Percentiles rank a stretch among this genome's conserved stretches.
These are phyloP conservation scores for Dicranocentrus wangi DNA, from an alignment of 2,888 invertebrate genomes.

Conservation along the genomic window DNA sequence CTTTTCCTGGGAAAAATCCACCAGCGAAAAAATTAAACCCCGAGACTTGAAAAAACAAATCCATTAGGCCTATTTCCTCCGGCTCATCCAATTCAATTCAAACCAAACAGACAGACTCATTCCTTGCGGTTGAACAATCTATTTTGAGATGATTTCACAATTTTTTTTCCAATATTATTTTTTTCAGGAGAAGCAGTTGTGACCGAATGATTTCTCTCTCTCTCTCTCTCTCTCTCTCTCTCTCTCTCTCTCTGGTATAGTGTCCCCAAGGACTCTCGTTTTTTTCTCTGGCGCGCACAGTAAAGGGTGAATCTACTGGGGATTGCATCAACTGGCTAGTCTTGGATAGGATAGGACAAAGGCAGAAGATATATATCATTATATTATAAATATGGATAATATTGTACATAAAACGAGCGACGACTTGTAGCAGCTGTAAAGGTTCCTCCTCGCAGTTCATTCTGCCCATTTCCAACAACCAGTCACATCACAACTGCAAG, in stretches of 20 bases:
- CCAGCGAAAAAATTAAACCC: too few relatives aligned
- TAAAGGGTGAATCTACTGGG: neutral
- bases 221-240: neutral
- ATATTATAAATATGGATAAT: neutral
- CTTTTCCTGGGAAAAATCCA: too few relatives aligned
- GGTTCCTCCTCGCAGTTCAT: neutral
- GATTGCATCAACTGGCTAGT: neutral
- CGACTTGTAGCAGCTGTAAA: too few relatives aligned
- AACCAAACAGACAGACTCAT: neutral
- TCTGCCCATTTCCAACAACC: neutral
- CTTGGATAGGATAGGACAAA: neutral
- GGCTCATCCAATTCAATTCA: neutral
- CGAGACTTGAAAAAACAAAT: too few relatives aligned
- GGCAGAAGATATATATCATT: too few relatives aligned
- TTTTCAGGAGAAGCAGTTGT: neutral
- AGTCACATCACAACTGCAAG: neutral
- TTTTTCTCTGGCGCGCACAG: neutral
- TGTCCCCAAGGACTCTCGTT: slow-evolving; percentile 42
- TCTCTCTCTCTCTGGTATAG: neutral
- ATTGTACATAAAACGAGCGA: neutral
- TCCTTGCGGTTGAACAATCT: neutral
- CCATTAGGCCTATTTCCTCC: too few relatives aligned
- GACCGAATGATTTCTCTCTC: neutral
- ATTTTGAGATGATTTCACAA: neutral
- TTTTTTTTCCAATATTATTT: neutral